Base-by-base conservation (phyloP, 2,113 vertebrate genomes). In the Colossoma macropomum region DNA sequence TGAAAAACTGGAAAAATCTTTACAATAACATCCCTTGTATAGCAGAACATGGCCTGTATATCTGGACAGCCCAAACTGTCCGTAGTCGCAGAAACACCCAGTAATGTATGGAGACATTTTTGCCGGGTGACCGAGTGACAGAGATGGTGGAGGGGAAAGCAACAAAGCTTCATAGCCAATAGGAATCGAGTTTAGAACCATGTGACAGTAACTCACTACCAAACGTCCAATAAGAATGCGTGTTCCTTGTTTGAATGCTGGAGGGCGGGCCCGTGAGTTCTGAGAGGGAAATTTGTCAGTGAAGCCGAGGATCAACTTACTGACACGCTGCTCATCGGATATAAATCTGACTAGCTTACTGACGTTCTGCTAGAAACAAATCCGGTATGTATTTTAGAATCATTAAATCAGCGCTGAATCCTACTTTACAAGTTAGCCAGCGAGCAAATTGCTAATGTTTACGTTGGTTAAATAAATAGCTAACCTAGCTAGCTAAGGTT, bases 251-350 rank as follows among this genome's bases (percentile, higher is more conserved):
- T 87, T 75, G 86, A 84, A 87, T 7, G 16, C 0, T 19, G 10
- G 69, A 70, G 66, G 82, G 85, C 38, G 82, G 66, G 68, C 19
- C 4, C 2, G 9, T 1, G 52, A 19, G 48, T 6, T 78, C 75
- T 3, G 62, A 81, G 82, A 87, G 86, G 86, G 82, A 87, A 84
- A 77, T 56, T 75, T 68, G 72, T 54, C 34, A 10, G 38, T 45
- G 34, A 45, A 45, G n/a, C 1, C 32, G 2, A 19, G 19, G 66
- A 45, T 7, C 34, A 38, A 7, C 8, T 62, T 17, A 71, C 23
- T n/a, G 10, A 41, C 21, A 41, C 10, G n/a, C 10, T 45, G 25
- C 21, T 73, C 9, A 50, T 41, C 25, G 7, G 0, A 25, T n/a
- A 56, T 17, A 50, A 0, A 21, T 0, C 27, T 30, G 34, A 63